Evolutionary conservation across 2,888 invertebrate genomes (phyloP).

Genomic region (Crematogaster levior): DNA sequence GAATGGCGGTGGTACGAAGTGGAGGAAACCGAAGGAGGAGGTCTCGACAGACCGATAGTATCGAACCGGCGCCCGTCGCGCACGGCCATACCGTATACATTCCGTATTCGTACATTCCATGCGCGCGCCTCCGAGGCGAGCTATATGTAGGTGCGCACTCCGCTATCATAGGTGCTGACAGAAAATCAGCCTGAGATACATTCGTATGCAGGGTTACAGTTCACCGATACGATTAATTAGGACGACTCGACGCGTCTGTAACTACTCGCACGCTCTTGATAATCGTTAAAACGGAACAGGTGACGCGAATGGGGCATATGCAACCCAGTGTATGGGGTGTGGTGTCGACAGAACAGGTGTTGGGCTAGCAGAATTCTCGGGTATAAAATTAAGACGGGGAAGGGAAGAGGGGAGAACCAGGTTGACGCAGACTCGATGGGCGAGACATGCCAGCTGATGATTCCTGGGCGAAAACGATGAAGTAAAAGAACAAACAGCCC

Average conservation of each 20-base stretch:
- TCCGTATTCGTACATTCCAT: constrained; percentile 75
- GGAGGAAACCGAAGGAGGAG: constrained; percentile 68
- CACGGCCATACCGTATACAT: constrained; percentile 73
- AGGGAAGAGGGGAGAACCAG: neutral
- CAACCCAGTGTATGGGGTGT: constrained; percentile 60
- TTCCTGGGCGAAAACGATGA: constrained; percentile 14
- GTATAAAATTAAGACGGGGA: constrained; percentile 43
- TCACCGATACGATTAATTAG: neutral
- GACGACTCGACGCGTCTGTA: neutral
- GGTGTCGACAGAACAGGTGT: constrained; percentile 72
- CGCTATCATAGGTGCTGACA: neutral
- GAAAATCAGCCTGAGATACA: neutral
- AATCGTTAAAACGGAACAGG: constrained; percentile 12
- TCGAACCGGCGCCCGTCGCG: constrained; percentile 84
- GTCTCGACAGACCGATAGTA: constrained; percentile 78
- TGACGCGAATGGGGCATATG: constrained; percentile 31
- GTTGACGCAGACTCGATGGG: neutral
- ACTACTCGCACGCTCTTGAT: neutral
- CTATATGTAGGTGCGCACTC: constrained; percentile 14
- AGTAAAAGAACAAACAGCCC: neutral
- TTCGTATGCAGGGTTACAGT: neutral
- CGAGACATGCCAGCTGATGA: constrained; percentile 31
- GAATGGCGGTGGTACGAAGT: constrained; percentile 66
- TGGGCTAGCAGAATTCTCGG: constrained; percentile 50
- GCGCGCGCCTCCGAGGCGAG: constrained; percentile 45